Evolutionary conservation across 1,140 invertebrate species (phyloP).

Genomic region (Drosophila saltans): DNA sequence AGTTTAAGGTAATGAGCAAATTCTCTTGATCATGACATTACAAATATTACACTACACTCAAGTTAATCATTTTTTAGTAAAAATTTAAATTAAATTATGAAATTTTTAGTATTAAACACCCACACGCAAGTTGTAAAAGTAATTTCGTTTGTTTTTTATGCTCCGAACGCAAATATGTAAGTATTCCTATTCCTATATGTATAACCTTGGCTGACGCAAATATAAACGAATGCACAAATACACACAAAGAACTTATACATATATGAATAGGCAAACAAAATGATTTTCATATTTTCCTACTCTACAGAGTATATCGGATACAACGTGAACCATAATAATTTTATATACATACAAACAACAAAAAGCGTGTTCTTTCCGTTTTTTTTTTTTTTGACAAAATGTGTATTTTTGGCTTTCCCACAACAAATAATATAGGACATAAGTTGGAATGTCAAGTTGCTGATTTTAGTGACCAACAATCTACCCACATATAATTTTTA

Average conservation of each 20-base stretch:
- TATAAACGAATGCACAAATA: slow-evolving; percentile 13
- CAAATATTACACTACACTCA: background rate
- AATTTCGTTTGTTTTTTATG: slow-evolving; percentile 19
- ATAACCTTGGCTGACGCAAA: slow-evolving; percentile 18
- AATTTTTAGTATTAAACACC: background rate
- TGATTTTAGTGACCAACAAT: no score
- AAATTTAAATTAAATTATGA: background rate
- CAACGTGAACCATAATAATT: background rate
- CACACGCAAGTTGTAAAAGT: background rate
- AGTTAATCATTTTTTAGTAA: background rate
- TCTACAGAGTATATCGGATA: slow-evolving; percentile 8
- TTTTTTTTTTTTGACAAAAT: background rate
- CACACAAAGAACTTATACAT: background rate
- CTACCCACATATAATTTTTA: no score
- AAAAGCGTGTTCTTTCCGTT: no score
- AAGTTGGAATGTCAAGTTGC: no score
- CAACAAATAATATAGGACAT: no score
- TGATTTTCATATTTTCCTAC: slow-evolving; percentile 22
- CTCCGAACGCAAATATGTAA: slow-evolving; percentile 10
- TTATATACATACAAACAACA: no score
- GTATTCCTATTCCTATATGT: slow-evolving; percentile 13
- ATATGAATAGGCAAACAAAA: slow-evolving; percentile 18
- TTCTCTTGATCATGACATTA: slow-evolving; percentile 2
- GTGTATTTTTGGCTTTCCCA: no score
- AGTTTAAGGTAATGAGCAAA: background rate